Evolutionary conservation across 2,888 invertebrate genomes (phyloP).

Genomic region (Apoderus coryli): DNA sequence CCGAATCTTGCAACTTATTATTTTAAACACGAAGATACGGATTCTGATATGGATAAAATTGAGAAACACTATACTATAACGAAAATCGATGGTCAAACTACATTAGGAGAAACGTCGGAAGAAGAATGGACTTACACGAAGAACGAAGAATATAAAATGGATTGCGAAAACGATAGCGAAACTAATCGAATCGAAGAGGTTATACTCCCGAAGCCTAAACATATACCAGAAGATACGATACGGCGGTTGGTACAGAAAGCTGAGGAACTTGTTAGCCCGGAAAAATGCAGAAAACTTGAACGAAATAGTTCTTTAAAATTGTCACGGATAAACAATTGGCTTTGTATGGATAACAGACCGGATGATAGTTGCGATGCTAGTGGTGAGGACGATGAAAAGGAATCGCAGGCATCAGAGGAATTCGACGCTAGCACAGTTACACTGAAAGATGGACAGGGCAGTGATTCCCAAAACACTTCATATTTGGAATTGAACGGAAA

Average conservation of each 20-base stretch:
- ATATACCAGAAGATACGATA: constrained; percentile 27
- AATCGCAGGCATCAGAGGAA: constrained; percentile 66
- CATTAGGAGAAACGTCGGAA: constrained; percentile 44
- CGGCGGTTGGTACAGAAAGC: constrained; percentile 62
- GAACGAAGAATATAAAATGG: constrained; percentile 7
- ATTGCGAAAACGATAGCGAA: constrained; percentile 11
- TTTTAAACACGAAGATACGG: constrained; percentile 76
- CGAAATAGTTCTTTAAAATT: constrained; percentile 35
- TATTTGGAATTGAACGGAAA: constrained; percentile 26
- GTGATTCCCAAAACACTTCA: constrained; percentile 27
- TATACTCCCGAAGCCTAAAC: constrained; percentile 23
- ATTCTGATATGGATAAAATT: constrained; percentile 56
- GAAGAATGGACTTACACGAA: constrained; percentile 59
- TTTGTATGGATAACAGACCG: constrained; percentile 44
- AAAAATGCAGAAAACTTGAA: constrained; percentile 25
- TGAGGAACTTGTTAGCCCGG: constrained; percentile 56
- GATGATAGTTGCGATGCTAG: constrained; percentile 77
- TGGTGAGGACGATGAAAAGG: constrained; percentile 70
- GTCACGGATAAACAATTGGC: constrained; percentile 56
- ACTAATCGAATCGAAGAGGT: constrained; percentile 19
- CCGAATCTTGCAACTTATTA: constrained; percentile 75
- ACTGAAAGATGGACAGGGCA: constrained; percentile 34
- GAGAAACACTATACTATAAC: constrained; percentile 17
- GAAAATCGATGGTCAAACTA: constrained; percentile 24
- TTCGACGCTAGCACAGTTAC: constrained; percentile 59